Base-by-base conservation (phyloP, 2,797 vertebrate genomes). In the Setipinna tenuifilis region DNA sequence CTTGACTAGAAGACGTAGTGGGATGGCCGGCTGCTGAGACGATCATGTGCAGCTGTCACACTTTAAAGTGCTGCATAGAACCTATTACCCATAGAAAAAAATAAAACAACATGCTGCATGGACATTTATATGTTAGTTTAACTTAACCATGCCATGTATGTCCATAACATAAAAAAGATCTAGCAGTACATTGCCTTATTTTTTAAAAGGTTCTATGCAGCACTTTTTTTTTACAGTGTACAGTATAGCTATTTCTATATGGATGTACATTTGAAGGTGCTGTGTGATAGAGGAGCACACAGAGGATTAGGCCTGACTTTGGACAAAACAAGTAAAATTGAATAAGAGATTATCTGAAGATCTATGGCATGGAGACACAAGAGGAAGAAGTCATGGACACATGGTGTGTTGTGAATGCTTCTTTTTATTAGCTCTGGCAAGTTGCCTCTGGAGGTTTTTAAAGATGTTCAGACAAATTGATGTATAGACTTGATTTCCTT, bases 391-490 rank as follows among this genome's bases (percentile, higher is more conserved):
- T 31, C 68, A 75, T 65, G 62, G 62, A 71, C 25, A 41, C 35
- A 41, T 41, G 35, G 19, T 50, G 35, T 80, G 25, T 31, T 59
- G 83, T 59, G 28, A 41, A 14, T 44, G 83, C 21, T 41, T 44
- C 50, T 84, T 78, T n/a, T 44, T 41, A 84, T 84, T 21, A 46
- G 57, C 19, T 11, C 82, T 19, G 82, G 28, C 82, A 78, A 58
- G 23, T 46, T n/a, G 7, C 3, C 23, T 85, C 61, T 46, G 62
- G 50, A 58, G 82, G 46, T 85, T 25, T 31, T 48, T 61, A 58
- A 23, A 85, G 12, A 82, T 54, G 84, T 68, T 44, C 80, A 82
- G 16, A 68, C 12, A 31, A 35, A 83, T 44, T 65, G 35, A 78
- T 78, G 71, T 44, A 44, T 78, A 17, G 4, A 78, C 71, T 78